Base-by-base conservation (phyloP, 2,888 invertebrate species). In the Cylloceria caligata region DNA sequence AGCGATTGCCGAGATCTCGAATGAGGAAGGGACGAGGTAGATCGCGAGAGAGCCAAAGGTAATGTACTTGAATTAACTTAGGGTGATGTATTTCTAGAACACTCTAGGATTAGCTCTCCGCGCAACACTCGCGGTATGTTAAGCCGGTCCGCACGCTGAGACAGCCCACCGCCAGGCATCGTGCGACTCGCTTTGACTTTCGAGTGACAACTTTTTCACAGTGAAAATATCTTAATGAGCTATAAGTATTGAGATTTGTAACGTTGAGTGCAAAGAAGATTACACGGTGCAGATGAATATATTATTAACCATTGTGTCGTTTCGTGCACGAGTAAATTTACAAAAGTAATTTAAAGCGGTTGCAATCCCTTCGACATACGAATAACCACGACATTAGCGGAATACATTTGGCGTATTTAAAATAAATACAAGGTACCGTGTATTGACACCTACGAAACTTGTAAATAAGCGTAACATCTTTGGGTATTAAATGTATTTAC, bases 1-100 rank as follows among this genome's bases (percentile, higher is more conserved):
- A 55, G n/a, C 24, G n/a, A 55, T n/a, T 49, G 45, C n/a, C 21
- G 21, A 49, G 21, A 49, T 49, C 49, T 19, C 11, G 49, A 11
- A 21, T 21, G 49, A 24, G 49, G 11, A n/a, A 57, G 55, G 6
- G 55, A 27, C 30, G 30, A 27, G 30, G 7, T n/a, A 19, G 36
- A 80, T 69, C 86, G 86, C 75, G 69, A 24, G 55, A 73, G 52
- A 73, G 27, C 39, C 68, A n/a, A 86, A 88, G 87, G 85, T 88
- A 86, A 89, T 88, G 90, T 88, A 90, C 89, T 91, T 90, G 90
- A 90, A 89, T 91, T 89, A 88, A 90, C 89, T 88, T 87, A 86
- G 84, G 86, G 88, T 89, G 81, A 74, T 82, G 86, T 90, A 91
- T 90, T 91, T 91, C 88, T 88, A 89, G 90, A 88, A 84, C 84